These are phyloP conservation scores for Drosophila neonasuta DNA, from an alignment of 2,888 invertebrate genomes.

Conservation along the genomic window DNA sequence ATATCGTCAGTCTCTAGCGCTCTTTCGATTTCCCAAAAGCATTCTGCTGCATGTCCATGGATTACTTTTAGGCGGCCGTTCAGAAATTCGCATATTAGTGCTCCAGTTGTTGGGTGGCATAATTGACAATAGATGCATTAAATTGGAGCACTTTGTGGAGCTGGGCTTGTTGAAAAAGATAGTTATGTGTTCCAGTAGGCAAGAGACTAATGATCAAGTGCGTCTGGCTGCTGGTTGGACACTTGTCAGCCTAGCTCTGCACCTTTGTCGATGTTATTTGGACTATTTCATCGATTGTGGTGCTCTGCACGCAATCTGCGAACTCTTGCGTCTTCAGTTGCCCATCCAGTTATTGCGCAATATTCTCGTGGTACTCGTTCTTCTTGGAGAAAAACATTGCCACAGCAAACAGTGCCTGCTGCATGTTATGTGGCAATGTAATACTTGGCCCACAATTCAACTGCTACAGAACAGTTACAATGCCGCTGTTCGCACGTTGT, in stretches of 20 bases:
- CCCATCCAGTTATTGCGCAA: conserved; percentile 41
- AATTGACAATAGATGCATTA: conserved; percentile 49
- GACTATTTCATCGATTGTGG: conserved; percentile 32
- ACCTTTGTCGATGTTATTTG: conserved; percentile 36
- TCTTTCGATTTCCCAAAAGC: conserved; percentile 36
- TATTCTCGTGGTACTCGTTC: conserved; percentile 37
- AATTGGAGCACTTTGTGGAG: conserved; percentile 36
- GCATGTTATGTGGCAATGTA: conserved; percentile 38
- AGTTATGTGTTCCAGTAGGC: conserved; percentile 34
- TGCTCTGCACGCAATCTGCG: conserved; percentile 35
- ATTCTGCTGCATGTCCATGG: conserved; percentile 45
- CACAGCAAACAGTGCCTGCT: conserved; percentile 29
- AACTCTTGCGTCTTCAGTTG: conserved; percentile 32
- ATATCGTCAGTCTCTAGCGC: conserved; percentile 16
- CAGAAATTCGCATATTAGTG: conserved; percentile 40
- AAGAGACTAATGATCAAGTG: conserved; percentile 22
- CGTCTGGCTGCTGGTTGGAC: conserved; percentile 51
- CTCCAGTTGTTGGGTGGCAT: conserved; percentile 44
- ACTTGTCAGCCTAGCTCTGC: conserved; percentile 39
- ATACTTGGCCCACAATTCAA: conserved; percentile 31
- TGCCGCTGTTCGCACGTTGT: conserved; percentile 29
- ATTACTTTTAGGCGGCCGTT: conserved; percentile 22
- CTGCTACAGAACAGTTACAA: conserved; percentile 25
- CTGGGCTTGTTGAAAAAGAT: conserved; percentile 37
- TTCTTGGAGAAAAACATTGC: conserved; percentile 35